Evolutionary conservation across 2,888 invertebrate species (phyloP), one percentile per base, ranked within the genome.

Genomic region (Ennomos quercinarius): DNA sequence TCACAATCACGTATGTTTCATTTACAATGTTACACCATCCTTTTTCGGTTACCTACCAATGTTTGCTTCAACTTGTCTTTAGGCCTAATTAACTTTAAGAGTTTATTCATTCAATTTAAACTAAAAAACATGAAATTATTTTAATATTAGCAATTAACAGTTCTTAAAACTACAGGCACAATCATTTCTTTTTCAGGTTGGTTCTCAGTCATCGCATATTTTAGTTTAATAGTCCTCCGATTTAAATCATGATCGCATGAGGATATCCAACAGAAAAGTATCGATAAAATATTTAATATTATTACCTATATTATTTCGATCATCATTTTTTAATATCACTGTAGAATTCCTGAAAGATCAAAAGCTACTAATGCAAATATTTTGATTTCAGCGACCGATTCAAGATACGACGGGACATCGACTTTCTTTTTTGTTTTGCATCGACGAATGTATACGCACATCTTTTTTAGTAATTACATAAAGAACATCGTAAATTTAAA

Each of bases 301-400:
- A 9, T 9, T 43, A n/a, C n/a, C n/a, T n/a, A 12, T 27, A 10
- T 45, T 40, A 40, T 39, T 51, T 34, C 9, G 46, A 38, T 48
- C 34, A 39, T 12, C 5, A 12, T n/a, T 27, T 41, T 10, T 13
- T 34, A n/a, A 64, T 47, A 46, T 58, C 12, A 49, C 5, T 8
- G 9, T 49, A 10, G 13, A 13, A 17, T 47, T 36, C 52, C 13
- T 58, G 8, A 17, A 8, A 43, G 68, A 70, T 61, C 63, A 66
- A 75, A 73, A 70, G 64, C 73, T 73, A 80, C 78, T 81, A 83
- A 83, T 78, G 52, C n/a, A 45, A 67, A 65, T 69, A 72, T 81
- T 85, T 82, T 82, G 65, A 71, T 85, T 85, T 80, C 84, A 85
- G 84, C 79, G 45, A 68, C 57, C 76, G 67, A 64, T 67, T 70